A percentile compares a stretch with the other conserved stretches of the same genome.
phyloP scores from a whole-genome alignment of 2,113 vertebrate species.

The Felis chaus region DNA sequence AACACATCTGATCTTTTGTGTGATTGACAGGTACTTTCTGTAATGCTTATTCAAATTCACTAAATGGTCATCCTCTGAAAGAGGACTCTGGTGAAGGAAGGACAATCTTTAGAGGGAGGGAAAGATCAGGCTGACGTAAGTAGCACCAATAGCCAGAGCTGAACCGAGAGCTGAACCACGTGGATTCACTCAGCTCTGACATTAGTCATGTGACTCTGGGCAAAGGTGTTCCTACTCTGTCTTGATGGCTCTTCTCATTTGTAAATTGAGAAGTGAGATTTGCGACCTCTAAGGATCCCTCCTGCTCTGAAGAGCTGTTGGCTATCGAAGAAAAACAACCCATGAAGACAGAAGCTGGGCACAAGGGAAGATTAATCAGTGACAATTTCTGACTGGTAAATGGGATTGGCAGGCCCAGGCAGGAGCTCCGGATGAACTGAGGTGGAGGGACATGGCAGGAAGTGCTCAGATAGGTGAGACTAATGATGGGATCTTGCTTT shows the following conservation, averaged over 20 bases:
- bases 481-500: neutral
- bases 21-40: neutral
- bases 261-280: neutral
- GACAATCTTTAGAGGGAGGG: neutral
- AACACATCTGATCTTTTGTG: neutral
- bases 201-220: neutral
- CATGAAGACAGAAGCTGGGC: neutral
- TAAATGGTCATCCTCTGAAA: neutral
- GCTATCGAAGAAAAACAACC: neutral
- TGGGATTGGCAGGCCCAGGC: neutral
- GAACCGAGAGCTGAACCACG: neutral
- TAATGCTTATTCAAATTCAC: neutral
- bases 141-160: neutral
- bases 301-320: neutral
- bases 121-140: no score
- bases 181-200: neutral
- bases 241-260: neutral
- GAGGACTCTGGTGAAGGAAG: neutral
- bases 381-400: neutral
- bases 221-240: neutral
- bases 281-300: neutral
- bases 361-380: neutral
- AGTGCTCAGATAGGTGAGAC: neutral
- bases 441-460: neutral
- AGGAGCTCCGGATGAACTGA: neutral